phyloP scores from a whole-genome alignment of 2,888 invertebrate genomes.

The Pachliopta kotzebuea region DNA sequence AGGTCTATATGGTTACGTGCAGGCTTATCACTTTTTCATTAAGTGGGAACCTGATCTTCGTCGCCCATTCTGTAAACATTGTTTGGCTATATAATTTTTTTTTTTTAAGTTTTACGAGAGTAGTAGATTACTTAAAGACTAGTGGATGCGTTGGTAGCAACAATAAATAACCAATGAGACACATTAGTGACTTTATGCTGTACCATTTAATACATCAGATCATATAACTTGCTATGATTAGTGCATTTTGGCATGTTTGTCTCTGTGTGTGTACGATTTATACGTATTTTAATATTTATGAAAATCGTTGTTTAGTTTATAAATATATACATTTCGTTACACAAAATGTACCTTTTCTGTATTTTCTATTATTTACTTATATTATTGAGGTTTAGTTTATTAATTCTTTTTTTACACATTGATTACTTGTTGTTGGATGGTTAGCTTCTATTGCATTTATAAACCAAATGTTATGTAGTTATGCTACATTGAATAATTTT shows the following conservation, averaged over 20 bases:
- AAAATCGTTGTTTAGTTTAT: background rate
- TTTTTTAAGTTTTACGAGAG: too few species aligned
- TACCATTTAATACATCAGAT: constrained; percentile 21
- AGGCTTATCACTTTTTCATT: too few species aligned
- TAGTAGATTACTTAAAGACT: too few species aligned
- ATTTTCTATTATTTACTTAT: constrained; percentile 9
- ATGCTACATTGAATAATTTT: background rate
- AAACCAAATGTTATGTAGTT: background rate
- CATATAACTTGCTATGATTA: background rate
- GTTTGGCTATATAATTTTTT: too few species aligned
- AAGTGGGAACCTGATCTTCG: too few species aligned
- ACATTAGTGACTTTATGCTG: background rate
- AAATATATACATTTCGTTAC: background rate
- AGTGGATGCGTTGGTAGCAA: too few species aligned
- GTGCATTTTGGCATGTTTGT: constrained; percentile 15
- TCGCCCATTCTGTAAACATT: too few species aligned
- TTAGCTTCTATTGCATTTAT: background rate
- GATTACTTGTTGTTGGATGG: constrained; percentile 14
- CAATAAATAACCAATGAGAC: too few species aligned
- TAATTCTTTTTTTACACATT: constrained; percentile 3
- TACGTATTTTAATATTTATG: too few species aligned
- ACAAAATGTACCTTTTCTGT: constrained; percentile 1
- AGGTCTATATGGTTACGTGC: too few species aligned
- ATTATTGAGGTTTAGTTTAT: constrained; percentile 2
- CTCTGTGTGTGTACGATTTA: background rate